Conservation (phyloP, 2,888 invertebrate species). For the Clitarchus hookeri region DNA sequence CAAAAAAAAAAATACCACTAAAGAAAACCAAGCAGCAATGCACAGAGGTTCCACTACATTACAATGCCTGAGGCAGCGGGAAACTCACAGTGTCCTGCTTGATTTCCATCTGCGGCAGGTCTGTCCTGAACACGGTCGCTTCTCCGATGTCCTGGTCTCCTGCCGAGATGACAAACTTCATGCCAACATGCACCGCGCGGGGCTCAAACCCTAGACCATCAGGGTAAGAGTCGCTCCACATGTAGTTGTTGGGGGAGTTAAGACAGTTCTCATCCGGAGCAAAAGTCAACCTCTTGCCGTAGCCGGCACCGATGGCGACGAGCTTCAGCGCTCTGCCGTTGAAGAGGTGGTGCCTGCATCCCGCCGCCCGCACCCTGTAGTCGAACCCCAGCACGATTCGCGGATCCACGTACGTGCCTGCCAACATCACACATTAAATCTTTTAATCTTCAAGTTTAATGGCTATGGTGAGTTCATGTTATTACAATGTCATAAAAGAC, state of each 20-base stretch:
- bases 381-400: slow-evolving; percentile 73
- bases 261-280: slow-evolving; percentile 64
- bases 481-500: too few relatives aligned
- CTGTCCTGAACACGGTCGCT: slow-evolving; percentile 70
- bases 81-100: slow-evolving; percentile 61
- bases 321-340: slow-evolving; percentile 66
- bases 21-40: too few relatives aligned
- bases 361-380: slow-evolving; percentile 72
- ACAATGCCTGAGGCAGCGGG: too few relatives aligned
- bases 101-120: slow-evolving; percentile 69
- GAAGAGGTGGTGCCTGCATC: slow-evolving; percentile 63
- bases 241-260: slow-evolving; percentile 61
- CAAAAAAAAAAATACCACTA: too few relatives aligned
- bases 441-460: too few relatives aligned
- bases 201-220: slow-evolving; percentile 73
- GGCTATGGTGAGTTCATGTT: too few relatives aligned
- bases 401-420: slow-evolving; percentile 74
- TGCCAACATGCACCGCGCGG: slow-evolving; percentile 67
- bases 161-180: slow-evolving; percentile 67
- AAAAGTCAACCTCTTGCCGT: slow-evolving; percentile 76
- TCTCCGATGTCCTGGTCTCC: slow-evolving; percentile 67
- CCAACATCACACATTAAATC: neutral
- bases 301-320: slow-evolving; percentile 72
- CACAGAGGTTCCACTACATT: too few relatives aligned
- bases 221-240: slow-evolving; percentile 78